Percentiles rank a stretch among this genome's conserved stretches.
Conservation (phyloP, 2,113 vertebrate genomes). For the Oreocharis arfaki region DNA sequence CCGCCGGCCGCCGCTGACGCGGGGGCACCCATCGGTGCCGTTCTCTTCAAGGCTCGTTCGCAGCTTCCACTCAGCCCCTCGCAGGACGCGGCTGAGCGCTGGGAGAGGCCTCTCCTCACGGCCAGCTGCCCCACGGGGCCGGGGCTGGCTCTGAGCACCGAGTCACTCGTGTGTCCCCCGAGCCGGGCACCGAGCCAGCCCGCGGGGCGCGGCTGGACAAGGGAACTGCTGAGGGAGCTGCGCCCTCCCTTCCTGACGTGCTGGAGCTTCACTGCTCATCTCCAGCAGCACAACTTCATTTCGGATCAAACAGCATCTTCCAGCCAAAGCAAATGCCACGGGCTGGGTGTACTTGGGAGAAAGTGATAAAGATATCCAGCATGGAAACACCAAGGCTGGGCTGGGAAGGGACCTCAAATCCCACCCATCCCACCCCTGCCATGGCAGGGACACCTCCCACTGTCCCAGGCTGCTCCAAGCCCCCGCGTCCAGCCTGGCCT, state of each 20-base stretch:
- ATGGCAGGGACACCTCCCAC: background rate
- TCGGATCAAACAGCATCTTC: background rate
- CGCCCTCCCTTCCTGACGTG: background rate
- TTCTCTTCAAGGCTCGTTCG: background rate
- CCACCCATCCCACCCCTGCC: rapidly evolving
- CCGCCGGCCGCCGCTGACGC: background rate
- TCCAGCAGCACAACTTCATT: rapidly evolving
- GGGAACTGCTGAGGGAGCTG: background rate
- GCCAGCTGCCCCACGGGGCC: background rate
- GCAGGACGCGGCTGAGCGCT: background rate
- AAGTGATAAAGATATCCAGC: rapidly evolving
- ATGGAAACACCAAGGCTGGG: background rate
- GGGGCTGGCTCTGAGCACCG: background rate
- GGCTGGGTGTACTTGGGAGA: background rate
- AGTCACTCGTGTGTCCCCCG: background rate
- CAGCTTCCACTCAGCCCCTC: background rate
- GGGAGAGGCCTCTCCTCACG: background rate
- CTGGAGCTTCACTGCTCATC: background rate
- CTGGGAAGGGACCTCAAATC: background rate
- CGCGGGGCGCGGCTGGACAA: rapidly evolving
- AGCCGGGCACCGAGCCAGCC: background rate
- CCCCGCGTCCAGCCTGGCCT: background rate
- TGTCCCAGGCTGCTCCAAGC: background rate
- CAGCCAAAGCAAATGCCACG: background rate
- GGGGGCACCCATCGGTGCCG: background rate